phyloP scores from a whole-genome alignment of 2,888 invertebrate species.

The Tachina lurida region DNA sequence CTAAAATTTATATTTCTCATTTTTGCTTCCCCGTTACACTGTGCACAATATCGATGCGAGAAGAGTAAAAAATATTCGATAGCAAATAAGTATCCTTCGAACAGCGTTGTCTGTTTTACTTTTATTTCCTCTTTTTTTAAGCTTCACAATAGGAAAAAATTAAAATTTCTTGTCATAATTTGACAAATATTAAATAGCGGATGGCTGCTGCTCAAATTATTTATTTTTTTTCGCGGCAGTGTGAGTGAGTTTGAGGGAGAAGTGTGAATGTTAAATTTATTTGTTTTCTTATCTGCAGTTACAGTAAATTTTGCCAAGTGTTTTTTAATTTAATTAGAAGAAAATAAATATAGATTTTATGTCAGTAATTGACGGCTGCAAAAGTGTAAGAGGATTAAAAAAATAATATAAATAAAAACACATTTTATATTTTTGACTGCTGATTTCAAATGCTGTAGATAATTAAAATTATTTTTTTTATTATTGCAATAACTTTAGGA shows the following conservation, averaged over 20 bases:
- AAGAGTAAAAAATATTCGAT: background rate
- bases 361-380: slow-evolving; percentile 50
- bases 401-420: slow-evolving; percentile 12
- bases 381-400: slow-evolving; percentile 68
- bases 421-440: slow-evolving; percentile 23
- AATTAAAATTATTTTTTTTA: background rate
- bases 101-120: slow-evolving; percentile 62
- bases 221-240: background rate
- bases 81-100: slow-evolving; percentile 38
- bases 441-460: slow-evolving; percentile 7
- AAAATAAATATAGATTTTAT: slow-evolving; percentile 45
- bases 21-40: background rate
- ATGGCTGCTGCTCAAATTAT: slow-evolving; percentile 55
- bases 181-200: slow-evolving; percentile 76
- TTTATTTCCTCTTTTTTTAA: slow-evolving; percentile 74
- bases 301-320: slow-evolving; percentile 58
- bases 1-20: background rate
- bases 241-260: slow-evolving; percentile 29
- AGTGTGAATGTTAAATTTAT: slow-evolving; percentile 38
- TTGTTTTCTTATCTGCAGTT: slow-evolving; percentile 51
- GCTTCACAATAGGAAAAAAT: slow-evolving; percentile 79
- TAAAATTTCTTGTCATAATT: slow-evolving; percentile 78
- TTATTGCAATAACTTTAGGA: background rate
- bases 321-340: slow-evolving; percentile 66
- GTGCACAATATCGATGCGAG: slow-evolving; percentile 12